Percentiles rank a stretch among this genome's conserved stretches.
Conservation (phyloP, 2,888 invertebrate species). For the Rhagium mordax region DNA sequence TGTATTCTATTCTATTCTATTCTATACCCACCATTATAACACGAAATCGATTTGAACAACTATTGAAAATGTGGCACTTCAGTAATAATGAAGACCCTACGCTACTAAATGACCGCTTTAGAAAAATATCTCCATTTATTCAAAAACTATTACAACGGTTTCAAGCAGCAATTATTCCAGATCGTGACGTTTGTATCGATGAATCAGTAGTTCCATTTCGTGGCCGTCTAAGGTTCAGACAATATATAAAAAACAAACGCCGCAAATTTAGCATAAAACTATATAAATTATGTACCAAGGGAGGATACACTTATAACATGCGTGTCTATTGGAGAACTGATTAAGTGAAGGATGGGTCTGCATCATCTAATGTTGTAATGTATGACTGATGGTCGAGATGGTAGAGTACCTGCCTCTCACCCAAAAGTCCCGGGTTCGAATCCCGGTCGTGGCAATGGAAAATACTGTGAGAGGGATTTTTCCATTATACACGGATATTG, state of each 20-base stretch:
- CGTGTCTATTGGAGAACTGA: conserved; percentile 18
- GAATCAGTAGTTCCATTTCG: conserved; percentile 11
- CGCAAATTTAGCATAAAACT: conserved; percentile 1
- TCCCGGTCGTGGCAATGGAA: too few relatives aligned
- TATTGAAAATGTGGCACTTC: conserved; percentile 12
- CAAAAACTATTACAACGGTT: conserved; percentile 6
- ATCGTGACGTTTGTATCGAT: conserved; percentile 5
- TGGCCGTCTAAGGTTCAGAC: conserved; percentile 2
- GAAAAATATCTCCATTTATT: conserved; percentile 2
- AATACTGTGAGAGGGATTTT: too few relatives aligned
- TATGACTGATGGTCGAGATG: too few relatives aligned
- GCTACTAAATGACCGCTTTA: not conserved
- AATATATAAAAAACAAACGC: conserved; percentile 17
- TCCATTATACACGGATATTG: too few relatives aligned
- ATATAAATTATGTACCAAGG: conserved; percentile 19
- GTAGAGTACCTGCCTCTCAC: too few relatives aligned
- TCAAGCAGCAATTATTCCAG: conserved; percentile 8
- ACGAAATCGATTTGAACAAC: conserved; percentile 11
- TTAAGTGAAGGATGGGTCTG: not conserved
- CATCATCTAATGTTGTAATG: conserved; percentile 3
- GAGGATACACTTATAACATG: conserved; percentile 23
- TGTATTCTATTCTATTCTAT: too few relatives aligned
- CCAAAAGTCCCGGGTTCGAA: too few relatives aligned
- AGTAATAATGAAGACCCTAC: not conserved
- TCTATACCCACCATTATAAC: not conserved